Evolutionary conservation across 2,797 vertebrate genomes (phyloP), one percentile per base, ranked within the genome.

Genomic region (Cichlasoma orientale): DNA sequence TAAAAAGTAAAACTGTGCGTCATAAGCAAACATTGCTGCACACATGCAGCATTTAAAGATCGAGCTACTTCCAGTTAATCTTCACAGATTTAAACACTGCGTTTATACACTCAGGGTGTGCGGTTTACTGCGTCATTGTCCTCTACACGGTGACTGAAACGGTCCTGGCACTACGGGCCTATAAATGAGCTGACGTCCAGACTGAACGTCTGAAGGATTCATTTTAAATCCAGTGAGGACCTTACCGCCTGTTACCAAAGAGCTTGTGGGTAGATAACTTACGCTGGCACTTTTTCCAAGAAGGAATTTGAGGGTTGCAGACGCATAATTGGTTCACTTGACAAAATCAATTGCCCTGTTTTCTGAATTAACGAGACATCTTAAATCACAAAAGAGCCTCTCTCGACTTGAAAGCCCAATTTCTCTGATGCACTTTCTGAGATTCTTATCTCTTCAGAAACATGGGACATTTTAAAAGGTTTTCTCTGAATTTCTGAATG

Each of bases 1-100:
- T 56, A 47, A 50, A 68, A 68, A 68, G 44, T 50, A 50, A 69
- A 69, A 63, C 1, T 75, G 77, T 81, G 79, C 4, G 1, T 81
- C n/a, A 0, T 6, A 18, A 76, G 50, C 54, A 13, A 55, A 85
- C 75, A 19, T 5, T 11, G 44, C 55, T 56, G 44, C 79, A 31
- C 69, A 56, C 44, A 68, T 8, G n/a, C 63, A 68, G 44, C 63
- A 13, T 68, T 50, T 68, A 14, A 31, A 50, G 10, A 68, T 31
- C 44, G n/a, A 50, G 4, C 52, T 13, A 19, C 61, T 74, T 72
- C 10, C 55, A 70, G 27, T 58, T 69, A 7, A 33, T 75, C 71
- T 68, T 36, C 47, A 78, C 18, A 72, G 23, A 63, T 47, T 79
- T 50, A 73, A 55, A 81, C 13, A 80, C 19, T 25, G 11, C 25